phyloP scores from a whole-genome alignment of 1,140 invertebrate genomes.

The Drosophila saltans region DNA sequence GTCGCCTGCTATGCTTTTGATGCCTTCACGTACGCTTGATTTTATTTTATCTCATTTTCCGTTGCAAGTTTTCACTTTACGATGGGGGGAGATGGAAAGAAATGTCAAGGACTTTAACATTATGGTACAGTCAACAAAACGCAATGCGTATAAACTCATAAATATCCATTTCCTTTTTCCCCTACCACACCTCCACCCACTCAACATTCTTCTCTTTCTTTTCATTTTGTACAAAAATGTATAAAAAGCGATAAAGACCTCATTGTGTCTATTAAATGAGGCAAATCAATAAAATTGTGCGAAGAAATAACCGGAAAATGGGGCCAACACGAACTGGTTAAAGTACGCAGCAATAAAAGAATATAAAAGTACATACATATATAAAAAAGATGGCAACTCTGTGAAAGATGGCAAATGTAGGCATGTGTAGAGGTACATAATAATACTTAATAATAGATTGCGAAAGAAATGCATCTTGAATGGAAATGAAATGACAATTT shows the following conservation, averaged over 20 bases:
- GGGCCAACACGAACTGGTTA: background rate
- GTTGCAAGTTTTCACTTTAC: slow-evolving; percentile 18
- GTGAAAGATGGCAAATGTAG: background rate
- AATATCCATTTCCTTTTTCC: background rate
- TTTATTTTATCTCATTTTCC: slow-evolving; percentile 18
- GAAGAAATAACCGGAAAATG: slow-evolving; percentile 2
- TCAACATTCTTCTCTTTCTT: background rate
- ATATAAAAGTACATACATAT: background rate
- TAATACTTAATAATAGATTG: no score
- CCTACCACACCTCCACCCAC: background rate
- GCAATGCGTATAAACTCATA: slow-evolving; percentile 11
- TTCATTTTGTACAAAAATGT: background rate
- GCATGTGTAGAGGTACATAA: no score
- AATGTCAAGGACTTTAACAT: slow-evolving; percentile 19
- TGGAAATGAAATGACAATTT: no score
- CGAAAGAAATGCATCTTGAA: no score
- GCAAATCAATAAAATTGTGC: slow-evolving; percentile 9
- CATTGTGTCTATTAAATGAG: slow-evolving; percentile 4
- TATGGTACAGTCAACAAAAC: background rate
- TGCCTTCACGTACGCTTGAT: slow-evolving; percentile 18
- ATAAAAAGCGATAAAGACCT: slow-evolving; percentile 1
- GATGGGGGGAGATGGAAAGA: background rate
- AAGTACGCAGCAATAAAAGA: background rate
- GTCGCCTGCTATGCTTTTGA: slow-evolving; percentile 1
- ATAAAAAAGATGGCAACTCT: background rate